Evolutionary conservation across 1,140 invertebrate species (phyloP).

Genomic region (Mya arenaria): DNA sequence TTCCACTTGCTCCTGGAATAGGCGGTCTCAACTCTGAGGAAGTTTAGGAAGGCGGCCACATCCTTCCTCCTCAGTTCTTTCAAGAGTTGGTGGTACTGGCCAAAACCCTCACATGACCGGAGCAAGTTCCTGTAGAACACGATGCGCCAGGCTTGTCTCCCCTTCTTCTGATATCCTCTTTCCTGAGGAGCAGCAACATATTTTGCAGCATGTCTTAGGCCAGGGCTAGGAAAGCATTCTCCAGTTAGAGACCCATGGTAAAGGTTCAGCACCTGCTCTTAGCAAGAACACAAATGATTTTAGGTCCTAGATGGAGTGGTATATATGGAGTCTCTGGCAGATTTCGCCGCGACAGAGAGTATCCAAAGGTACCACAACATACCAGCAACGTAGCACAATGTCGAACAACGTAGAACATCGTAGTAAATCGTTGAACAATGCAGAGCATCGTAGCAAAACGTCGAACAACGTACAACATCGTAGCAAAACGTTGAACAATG

Average conservation of each 20-base stretch:
- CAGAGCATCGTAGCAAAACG: no score
- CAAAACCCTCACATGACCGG: no score
- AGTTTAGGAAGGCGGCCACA: no score
- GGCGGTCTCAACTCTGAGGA: no score
- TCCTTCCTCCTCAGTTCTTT: no score
- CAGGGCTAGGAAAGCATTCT: not conserved
- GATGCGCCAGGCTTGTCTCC: not conserved
- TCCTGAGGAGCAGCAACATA: not conserved
- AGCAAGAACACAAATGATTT: not conserved
- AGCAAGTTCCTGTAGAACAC: not conserved
- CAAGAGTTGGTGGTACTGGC: no score
- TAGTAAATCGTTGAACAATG: no score
- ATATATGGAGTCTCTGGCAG: not conserved
- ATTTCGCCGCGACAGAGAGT: no score
- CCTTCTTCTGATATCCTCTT: slow-evolving; percentile 6
- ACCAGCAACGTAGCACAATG: not conserved
- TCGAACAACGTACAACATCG: no score
- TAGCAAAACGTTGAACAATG: no score
- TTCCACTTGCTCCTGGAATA: slow-evolving; percentile 1
- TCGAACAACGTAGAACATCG: slow-evolving; percentile 4
- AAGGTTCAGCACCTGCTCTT: not conserved
- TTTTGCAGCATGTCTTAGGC: slow-evolving; percentile 1
- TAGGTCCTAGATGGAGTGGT: no score
- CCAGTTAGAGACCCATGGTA: slow-evolving; percentile 22
- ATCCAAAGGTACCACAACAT: not conserved